A percentile compares a stretch with the other conserved stretches of the same genome.
Evolutionary conservation across 2,113 vertebrate genomes (phyloP).

Genomic region (Progne subis): DNA sequence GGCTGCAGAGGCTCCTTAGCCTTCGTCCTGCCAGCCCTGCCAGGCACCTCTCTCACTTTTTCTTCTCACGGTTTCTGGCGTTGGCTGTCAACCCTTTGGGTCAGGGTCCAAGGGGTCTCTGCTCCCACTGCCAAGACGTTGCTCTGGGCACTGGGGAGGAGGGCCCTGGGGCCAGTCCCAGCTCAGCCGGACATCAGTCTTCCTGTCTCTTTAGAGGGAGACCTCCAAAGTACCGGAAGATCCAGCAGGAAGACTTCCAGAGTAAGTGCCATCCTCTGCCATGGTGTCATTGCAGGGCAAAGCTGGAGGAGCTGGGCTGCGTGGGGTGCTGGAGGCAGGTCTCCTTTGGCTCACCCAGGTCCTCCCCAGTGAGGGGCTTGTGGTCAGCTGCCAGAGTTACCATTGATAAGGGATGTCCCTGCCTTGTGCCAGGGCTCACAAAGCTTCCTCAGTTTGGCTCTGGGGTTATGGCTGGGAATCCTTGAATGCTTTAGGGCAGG

Average conservation of each 20-base stretch:
- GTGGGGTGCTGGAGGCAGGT: neutral
- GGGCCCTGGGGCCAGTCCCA: neutral
- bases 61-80: neutral
- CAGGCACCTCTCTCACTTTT: neutral
- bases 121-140: neutral
- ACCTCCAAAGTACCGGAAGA: conserved; percentile 94
- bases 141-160: neutral
- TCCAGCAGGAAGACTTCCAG: conserved; percentile 90
- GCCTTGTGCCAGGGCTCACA: neutral
- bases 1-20: neutral
- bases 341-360: neutral
- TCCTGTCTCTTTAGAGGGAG: conserved; percentile 83
- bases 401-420: accelerated
- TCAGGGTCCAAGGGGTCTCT: neutral
- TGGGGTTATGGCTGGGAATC: neutral
- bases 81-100: neutral
- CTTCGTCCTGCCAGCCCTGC: neutral
- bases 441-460: neutral
- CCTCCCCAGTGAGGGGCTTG: neutral
- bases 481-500: neutral
- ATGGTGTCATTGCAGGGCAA: neutral
- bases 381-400: neutral
- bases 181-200: neutral
- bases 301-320: neutral
- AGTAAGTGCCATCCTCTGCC: conserved; percentile 75